A percentile compares a stretch with the other conserved stretches of the same genome.
Evolutionary conservation across 2,797 vertebrate genomes (phyloP).

Genomic region (Malurus splendens): DNA sequence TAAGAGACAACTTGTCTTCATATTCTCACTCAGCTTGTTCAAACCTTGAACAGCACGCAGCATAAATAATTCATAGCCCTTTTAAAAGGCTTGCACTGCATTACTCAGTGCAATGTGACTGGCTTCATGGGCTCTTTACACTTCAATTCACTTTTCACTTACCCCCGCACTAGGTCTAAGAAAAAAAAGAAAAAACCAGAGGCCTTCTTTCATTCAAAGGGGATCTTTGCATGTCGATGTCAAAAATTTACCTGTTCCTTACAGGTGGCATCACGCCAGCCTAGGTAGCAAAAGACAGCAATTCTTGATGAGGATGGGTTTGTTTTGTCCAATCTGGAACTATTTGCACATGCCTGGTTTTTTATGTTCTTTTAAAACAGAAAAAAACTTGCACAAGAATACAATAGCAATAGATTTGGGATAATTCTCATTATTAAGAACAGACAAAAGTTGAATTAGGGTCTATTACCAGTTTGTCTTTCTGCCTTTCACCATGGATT

Average conservation of each 20-base stretch:
- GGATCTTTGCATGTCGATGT: neutral
- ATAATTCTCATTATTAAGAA: slow-evolving; percentile 28
- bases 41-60: slow-evolving; percentile 28
- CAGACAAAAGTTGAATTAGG: slow-evolving; percentile 37
- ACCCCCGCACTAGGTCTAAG: neutral
- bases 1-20: slow-evolving; percentile 47
- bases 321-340: neutral
- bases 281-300: neutral
- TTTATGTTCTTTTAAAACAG: neutral
- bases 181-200: neutral
- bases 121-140: slow-evolving; percentile 38
- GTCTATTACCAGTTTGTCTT: slow-evolving; percentile 90
- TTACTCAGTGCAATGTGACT: slow-evolving; percentile 46
- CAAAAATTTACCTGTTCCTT: neutral
- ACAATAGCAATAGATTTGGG: slow-evolving; percentile 4
- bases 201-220: neutral
- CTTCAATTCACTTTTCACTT: slow-evolving; percentile 36
- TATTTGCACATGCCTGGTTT: neutral
- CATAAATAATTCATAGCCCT: slow-evolving; percentile 45
- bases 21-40: slow-evolving; percentile 22
- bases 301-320: neutral
- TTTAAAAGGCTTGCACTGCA: slow-evolving; percentile 46
- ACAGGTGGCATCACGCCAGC: neutral
- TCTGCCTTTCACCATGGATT: slow-evolving; percentile 94
- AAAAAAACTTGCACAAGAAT: neutral